Base-by-base conservation (phyloP, 2,888 invertebrate genomes). In the Luperina nickerlii region DNA sequence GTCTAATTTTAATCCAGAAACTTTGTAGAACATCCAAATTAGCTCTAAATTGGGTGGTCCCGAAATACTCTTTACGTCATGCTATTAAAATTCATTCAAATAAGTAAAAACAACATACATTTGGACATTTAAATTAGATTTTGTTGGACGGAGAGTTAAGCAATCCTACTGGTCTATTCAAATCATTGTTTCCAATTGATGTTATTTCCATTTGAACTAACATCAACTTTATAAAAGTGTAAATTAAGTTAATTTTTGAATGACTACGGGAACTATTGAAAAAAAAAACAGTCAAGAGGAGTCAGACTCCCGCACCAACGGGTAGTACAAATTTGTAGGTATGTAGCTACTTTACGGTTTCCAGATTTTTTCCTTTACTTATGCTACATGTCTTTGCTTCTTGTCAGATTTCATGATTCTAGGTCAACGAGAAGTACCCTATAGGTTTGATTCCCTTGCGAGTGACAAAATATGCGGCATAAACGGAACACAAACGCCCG, bases 41-140 rank as follows among this genome's bases (percentile, higher is more conserved):
- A 45, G 32, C 65, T 66, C 51, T 60, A 60, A 69, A 82, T 82
- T 51, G 5, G n/a, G 5, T 57, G 6, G 2, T 60, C 15, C 20
- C n/a, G 42, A 38, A 60, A 42, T 70, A 57, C 27, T 38, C 6
- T 24, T 15, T 18, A 27, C 13, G 38, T 24, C 0, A 27, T 20
- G 42, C 38, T 27, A 57, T 51, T 5, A 20, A 42, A n/a, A 57
- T 57, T 57, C 45, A 7, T 45, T 6, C 24, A 38, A 9, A n/a
- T 32, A 20, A 32, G 9, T 6, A 27, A 63, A 5, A 42, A 48
- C n/a, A 32, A 63, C 20, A 20, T 24, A 45, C 15, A 54, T 51
- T 75, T 54, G 32, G 15, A 65, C 38, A 73, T 72, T 70, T 38
- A 71, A 63, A 68, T 60, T 48, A 27, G n/a, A 63, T 51, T 71